Base-by-base conservation (phyloP, 1,140 invertebrate genomes). In the Drosophila rhopaloa region DNA sequence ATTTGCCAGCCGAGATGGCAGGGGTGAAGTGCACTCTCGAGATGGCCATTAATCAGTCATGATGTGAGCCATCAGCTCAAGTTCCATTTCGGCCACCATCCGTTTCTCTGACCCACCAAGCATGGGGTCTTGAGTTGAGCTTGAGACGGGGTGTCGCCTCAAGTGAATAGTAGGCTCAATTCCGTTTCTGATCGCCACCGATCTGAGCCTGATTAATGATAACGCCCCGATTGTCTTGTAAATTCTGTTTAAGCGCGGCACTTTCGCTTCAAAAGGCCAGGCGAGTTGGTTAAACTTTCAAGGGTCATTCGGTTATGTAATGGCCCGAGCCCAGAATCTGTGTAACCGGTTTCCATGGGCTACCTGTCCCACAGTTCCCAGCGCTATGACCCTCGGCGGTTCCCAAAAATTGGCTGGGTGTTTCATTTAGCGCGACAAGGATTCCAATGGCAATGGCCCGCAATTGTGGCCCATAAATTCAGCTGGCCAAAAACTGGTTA, bases 381-480 rank as follows among this genome's bases (percentile, higher is more conserved):
- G 16, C 58, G 19, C 29, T 37, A 55, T 86, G 83, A 86, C 83
- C 83, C 83, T 86, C 83, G 54, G 53, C 56, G 62, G 56, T 55
- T 76, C 41, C 73, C 73, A 62, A 74, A 71, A 70, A 68, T 24
- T 10, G 67, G 37, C 40, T 38, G 67, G 65, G 67, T 70, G 67
- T 70, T 56, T 58, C 51, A 48, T 57, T 70, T 70, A 57, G n/a
- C 37, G 54, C 59, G 60, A 76, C 83, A 86, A 86, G 83, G 83
- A 86, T 83, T 76, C 81, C 84, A 80, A 86, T 89, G 83, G 84
- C 83, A 86, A 83, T 88, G 83, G 84, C 84, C 83, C 51, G 76
- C 83, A 77, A 80, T 85, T 80, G 81, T 71, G 72, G 61, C 24
- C 77, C 67, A 84, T 84, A 84, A 84, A 84, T 88, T 88, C 24